phyloP scores from a whole-genome alignment of 2,113 vertebrate species.

The Saccopteryx leptura region DNA sequence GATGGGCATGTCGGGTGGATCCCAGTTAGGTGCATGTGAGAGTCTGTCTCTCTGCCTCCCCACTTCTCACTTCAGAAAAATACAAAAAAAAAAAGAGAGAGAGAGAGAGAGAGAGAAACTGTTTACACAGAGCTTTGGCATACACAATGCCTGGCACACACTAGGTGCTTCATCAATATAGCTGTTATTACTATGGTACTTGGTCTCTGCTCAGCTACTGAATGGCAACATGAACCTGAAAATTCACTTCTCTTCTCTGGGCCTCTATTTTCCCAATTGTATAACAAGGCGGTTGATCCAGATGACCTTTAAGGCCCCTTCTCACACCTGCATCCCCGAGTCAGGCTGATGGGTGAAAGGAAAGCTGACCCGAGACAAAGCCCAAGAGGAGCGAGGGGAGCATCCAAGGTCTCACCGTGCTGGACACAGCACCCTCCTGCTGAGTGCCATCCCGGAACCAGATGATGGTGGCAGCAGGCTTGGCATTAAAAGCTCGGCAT shows the following conservation, averaged over 20 bases:
- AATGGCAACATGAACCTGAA: not conserved
- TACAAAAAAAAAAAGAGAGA: not conserved
- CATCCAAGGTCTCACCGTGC: slow-evolving; percentile 89
- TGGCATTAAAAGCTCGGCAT: slow-evolving; percentile 94
- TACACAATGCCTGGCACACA: not conserved
- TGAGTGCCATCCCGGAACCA: slow-evolving; percentile 94
- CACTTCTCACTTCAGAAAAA: no score
- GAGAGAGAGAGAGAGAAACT: not conserved
- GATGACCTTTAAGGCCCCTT: not conserved
- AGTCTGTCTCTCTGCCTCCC: no score
- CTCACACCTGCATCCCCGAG: not conserved
- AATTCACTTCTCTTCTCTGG: not conserved
- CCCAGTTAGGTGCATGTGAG: no score
- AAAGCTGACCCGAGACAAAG: not conserved
- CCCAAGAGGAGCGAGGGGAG: not conserved
- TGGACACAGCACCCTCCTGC: slow-evolving; percentile 92
- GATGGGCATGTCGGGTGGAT: no score
- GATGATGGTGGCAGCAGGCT: slow-evolving; percentile 94
- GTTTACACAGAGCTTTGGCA: not conserved
- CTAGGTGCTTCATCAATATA: not conserved
- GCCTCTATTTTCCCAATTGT: not conserved
- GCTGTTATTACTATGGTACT: not conserved
- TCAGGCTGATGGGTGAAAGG: not conserved
- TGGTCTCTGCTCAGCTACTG: not conserved
- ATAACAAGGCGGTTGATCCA: no score